Conservation (phyloP, 1,140 invertebrate species). For the Grapholita molesta region DNA sequence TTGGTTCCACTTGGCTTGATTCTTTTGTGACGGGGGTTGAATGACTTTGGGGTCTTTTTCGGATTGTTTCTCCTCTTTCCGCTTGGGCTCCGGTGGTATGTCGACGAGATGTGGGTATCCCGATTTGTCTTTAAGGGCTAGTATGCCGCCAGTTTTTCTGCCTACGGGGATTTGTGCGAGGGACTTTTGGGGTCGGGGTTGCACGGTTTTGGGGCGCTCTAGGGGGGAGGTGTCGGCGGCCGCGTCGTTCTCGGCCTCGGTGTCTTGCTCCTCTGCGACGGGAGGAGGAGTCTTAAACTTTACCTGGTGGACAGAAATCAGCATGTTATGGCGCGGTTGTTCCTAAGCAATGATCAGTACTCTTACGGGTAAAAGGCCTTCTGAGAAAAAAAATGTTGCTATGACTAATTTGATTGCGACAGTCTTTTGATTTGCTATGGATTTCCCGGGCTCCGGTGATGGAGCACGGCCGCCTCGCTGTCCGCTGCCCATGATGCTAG, state of each 20-base stretch:
- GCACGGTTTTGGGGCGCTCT: conserved; percentile 52
- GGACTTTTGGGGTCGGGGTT: conserved; percentile 70
- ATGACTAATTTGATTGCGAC: too few relatives aligned
- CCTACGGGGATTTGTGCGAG: conserved; percentile 62
- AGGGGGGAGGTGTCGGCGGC: neutral
- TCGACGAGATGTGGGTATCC: conserved; percentile 75
- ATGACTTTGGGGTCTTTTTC: conserved; percentile 50
- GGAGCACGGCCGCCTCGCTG: too few relatives aligned
- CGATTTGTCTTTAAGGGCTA: conserved; percentile 74
- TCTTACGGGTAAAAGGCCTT: too few relatives aligned
- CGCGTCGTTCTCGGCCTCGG: conserved; percentile 42
- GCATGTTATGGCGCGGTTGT: too few relatives aligned
- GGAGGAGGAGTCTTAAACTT: conserved; percentile 79
- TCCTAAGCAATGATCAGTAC: too few relatives aligned
- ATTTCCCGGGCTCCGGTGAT: too few relatives aligned
- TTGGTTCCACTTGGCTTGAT: conserved; percentile 42
- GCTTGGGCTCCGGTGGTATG: conserved; percentile 52
- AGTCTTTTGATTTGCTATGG: too few relatives aligned
- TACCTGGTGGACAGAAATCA: conserved; percentile 55
- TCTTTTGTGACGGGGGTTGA: conserved; percentile 32
- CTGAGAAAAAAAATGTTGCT: too few relatives aligned
- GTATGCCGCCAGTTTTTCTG: conserved; percentile 72
- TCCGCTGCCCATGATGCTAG: too few relatives aligned
- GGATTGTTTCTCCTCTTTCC: conserved; percentile 56
- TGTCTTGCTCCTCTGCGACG: conserved; percentile 40